Conservation (phyloP, 1,140 invertebrate species). For the Whitmania pigra region DNA sequence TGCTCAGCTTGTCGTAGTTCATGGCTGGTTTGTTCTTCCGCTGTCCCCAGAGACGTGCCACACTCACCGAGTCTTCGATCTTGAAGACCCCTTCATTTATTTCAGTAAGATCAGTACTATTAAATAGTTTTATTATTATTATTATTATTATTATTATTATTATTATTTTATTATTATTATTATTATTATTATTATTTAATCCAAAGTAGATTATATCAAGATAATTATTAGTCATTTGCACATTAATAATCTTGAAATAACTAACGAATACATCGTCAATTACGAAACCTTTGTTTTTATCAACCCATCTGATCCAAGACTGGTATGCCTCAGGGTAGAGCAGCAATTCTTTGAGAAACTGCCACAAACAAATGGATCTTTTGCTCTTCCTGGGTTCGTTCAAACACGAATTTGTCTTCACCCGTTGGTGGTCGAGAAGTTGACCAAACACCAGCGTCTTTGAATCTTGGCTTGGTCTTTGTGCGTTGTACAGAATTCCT, state of each 20-base stretch:
- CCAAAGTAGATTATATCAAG: too few species aligned
- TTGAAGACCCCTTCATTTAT: slow-evolving; percentile 68
- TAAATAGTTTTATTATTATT: too few species aligned
- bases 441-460: too few species aligned
- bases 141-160: too few species aligned
- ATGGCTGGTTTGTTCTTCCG: slow-evolving; percentile 94
- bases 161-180: too few species aligned
- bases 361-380: slow-evolving; percentile 82
- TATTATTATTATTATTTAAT: too few species aligned
- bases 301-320: slow-evolving; percentile 88
- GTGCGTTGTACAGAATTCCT: too few species aligned
- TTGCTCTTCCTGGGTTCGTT: not conserved
- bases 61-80: slow-evolving; percentile 92
- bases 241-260: not conserved
- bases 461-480: too few species aligned
- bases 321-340: slow-evolving; percentile 70
- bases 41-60: slow-evolving; percentile 87
- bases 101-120: not conserved
- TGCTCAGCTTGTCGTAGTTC: slow-evolving; percentile 98
- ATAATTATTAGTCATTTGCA: not conserved
- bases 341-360: slow-evolving; percentile 91
- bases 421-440: too few species aligned
- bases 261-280: not conserved
- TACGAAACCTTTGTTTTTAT: slow-evolving; percentile 59
- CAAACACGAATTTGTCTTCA: too few species aligned